A percentile compares a stretch with the other conserved stretches of the same genome.
These are phyloP conservation scores for Drosophila sechellia DNA, from an alignment of 1,140 invertebrate genomes.

Conservation along the genomic window DNA sequence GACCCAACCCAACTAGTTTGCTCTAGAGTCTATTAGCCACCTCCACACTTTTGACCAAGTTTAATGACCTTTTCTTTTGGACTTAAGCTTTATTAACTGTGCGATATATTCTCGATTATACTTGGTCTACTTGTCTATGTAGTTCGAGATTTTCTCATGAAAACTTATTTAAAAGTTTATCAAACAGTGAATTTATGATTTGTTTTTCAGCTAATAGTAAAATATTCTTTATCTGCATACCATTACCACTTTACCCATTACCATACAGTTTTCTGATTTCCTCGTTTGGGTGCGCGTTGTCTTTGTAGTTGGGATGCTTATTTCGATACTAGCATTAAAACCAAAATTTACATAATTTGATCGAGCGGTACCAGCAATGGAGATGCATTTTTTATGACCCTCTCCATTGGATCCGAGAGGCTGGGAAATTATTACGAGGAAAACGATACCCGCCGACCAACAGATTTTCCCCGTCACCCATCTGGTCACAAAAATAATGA, in stretches of 20 bases:
- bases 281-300: conserved; percentile 5
- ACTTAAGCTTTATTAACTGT: neutral
- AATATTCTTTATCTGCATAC: conserved; percentile 2
- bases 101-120: neutral
- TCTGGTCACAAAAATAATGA: conserved; percentile 56
- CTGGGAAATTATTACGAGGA: conserved; percentile 77
- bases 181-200: neutral
- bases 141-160: too few species aligned
- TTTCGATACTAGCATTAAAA: conserved; percentile 74
- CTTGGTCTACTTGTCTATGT: neutral
- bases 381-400: conserved; percentile 65
- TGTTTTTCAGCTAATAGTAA: neutral
- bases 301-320: conserved; percentile 45
- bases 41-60: conserved; percentile 14
- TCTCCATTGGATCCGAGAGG: conserved; percentile 40
- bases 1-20: neutral
- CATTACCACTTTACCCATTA: conserved; percentile 2
- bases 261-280: conserved; percentile 8
- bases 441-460: conserved; percentile 72
- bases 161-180: neutral
- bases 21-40: conserved; percentile 4
- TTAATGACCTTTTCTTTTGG: conserved; percentile 21
- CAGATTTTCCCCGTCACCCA: conserved; percentile 2
- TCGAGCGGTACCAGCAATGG: conserved; percentile 74
- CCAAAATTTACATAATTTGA: conserved; percentile 80